Evolutionary conservation across 2,888 invertebrate species (phyloP), one percentile per base, ranked within the genome.

Genomic region (Drosophila parthenogenetica): DNA sequence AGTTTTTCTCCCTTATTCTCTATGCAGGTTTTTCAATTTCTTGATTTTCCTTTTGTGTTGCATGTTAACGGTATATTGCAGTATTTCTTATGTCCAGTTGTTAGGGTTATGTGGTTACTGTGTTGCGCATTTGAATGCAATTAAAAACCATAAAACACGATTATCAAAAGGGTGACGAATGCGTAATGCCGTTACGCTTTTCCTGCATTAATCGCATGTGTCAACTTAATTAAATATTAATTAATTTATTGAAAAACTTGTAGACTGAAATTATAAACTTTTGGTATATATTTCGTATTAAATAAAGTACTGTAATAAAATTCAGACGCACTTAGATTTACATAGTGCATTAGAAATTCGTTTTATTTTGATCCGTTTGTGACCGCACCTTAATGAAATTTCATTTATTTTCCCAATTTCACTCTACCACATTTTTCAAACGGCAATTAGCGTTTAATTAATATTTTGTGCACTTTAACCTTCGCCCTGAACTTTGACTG

Each of bases 401-500:
- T 32, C 14, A 5, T 54, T 32, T n/a, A 8, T 8, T 29, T 29
- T 29, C 11, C 13, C 14, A 45, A 48, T 22, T 11, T 50, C 19
- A 29, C 42, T 22, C 22, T 0, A 0, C 51, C 3, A 5, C 19
- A 3, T 16, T 37, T 57, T 46, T 43, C 22, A 22, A 11, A 11
- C 37, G 7, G 25, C 46, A 57, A 46, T 57, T 57, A 57, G 22
- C 68, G 37, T 70, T 84, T 82, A 79, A 82, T 82, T 87, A 79
- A 87, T 53, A 87, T 73, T 66, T 73, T 69, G 73, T 85, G 85
- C 87, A 73, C 73, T 69, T 77, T 73, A 81, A 73, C 88, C 82
- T 82, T 82, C 87, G 77, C 86, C 87, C 51, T 87, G 87, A 87
- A 85, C 82, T 77, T 87, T 65, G 37, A 57, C 54, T 54, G 46